A percentile compares a stretch with the other conserved stretches of the same genome.
phyloP scores from a whole-genome alignment of 1,140 invertebrate genomes.

The Drosophila nigrodunni region DNA sequence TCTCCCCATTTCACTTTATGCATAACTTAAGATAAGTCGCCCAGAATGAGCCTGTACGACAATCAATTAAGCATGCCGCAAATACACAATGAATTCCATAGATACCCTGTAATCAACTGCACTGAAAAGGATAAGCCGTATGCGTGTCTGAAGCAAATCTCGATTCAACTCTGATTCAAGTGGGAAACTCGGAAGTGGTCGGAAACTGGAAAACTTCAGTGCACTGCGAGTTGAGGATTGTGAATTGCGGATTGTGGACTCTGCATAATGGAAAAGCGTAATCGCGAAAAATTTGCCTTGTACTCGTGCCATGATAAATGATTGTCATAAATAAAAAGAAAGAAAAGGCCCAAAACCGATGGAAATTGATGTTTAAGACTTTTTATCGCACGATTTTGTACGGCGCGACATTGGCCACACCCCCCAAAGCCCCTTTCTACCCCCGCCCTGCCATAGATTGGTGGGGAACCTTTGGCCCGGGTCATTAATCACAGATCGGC shows the following conservation, averaged over 20 bases:
- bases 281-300: slow-evolving; percentile 80
- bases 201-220: not conserved
- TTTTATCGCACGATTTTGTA: slow-evolving; percentile 80
- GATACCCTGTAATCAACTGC: slow-evolving; percentile 7
- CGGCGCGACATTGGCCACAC: slow-evolving; percentile 48
- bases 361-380: slow-evolving; percentile 83
- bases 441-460: slow-evolving; percentile 20
- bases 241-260: slow-evolving; percentile 20
- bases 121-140: not conserved
- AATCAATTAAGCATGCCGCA: slow-evolving; percentile 18
- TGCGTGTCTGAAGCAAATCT: slow-evolving; percentile 6
- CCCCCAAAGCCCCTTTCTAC: not conserved
- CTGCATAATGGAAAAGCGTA: slow-evolving; percentile 77
- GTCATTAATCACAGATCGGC: slow-evolving; percentile 79
- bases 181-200: not conserved
- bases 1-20: slow-evolving; percentile 23
- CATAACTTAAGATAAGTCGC: slow-evolving; percentile 39
- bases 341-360: slow-evolving; percentile 62
- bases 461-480: slow-evolving; percentile 24
- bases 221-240: not conserved
- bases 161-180: slow-evolving; percentile 55
- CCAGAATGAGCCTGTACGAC: not conserved
- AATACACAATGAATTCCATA: not conserved
- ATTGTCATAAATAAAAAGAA: slow-evolving; percentile 81
- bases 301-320: slow-evolving; percentile 74